phyloP scores from a whole-genome alignment of 2,113 vertebrate species.

The Dasypus novemcinctus region DNA sequence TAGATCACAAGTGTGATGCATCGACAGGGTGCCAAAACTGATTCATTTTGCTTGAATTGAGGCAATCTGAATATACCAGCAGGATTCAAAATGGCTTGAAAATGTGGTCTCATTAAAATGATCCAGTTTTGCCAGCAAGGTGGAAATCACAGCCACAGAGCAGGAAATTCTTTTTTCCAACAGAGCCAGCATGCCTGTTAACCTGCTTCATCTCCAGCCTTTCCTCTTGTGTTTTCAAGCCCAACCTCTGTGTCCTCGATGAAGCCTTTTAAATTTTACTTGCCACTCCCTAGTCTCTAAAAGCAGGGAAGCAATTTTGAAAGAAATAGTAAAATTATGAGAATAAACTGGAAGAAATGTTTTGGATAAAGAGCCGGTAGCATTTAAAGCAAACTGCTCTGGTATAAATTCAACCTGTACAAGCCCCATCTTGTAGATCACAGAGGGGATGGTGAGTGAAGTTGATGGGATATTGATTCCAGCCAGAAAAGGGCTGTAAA shows the following conservation, averaged over 20 bases:
- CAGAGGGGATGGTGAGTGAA: slow-evolving; percentile 58
- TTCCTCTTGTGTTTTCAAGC: neutral
- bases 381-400: slow-evolving; percentile 72
- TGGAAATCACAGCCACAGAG: neutral
- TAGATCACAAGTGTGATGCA: neutral
- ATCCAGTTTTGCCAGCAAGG: neutral
- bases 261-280: neutral
- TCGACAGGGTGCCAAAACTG: neutral
- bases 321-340: slow-evolving; percentile 47
- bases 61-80: slow-evolving; percentile 31
- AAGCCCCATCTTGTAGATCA: slow-evolving; percentile 69
- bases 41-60: neutral
- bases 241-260: neutral
- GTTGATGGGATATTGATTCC: slow-evolving; percentile 72
- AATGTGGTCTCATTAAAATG: neutral
- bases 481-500: slow-evolving; percentile 55
- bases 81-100: slow-evolving; percentile 37
- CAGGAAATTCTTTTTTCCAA: neutral
- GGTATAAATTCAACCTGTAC: slow-evolving; percentile 67
- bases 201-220: neutral
- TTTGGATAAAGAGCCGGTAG: slow-evolving; percentile 68
- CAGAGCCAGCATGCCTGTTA: neutral
- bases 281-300: slow-evolving; percentile 30
- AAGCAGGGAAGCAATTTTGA: neutral
- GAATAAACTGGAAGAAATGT: slow-evolving; percentile 69